phyloP scores from a whole-genome alignment of 2,797 vertebrate species.

The Gila robusta region DNA sequence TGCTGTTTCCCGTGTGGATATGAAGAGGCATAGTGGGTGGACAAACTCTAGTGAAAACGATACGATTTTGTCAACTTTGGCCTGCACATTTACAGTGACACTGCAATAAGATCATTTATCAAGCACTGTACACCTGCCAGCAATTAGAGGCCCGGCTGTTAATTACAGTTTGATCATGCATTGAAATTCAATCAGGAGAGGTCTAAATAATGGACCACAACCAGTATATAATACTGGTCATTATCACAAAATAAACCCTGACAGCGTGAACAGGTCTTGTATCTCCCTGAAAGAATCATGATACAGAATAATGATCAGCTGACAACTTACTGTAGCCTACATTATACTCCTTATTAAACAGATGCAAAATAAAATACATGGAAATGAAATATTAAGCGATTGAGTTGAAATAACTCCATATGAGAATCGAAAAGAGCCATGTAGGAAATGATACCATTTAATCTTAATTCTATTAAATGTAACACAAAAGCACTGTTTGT shows the following conservation, averaged over 20 bases:
- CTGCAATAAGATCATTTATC: slow-evolving; percentile 28
- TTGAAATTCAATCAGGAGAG: slow-evolving; percentile 27
- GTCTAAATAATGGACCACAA: slow-evolving; percentile 24
- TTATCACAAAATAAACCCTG: slow-evolving; percentile 20
- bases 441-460: background rate
- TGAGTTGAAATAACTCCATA: background rate
- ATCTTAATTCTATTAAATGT: background rate
- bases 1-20: background rate
- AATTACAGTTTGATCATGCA: slow-evolving; percentile 27
- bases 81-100: slow-evolving; percentile 7
- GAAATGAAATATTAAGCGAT: background rate
- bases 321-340: background rate
- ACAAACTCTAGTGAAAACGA: slow-evolving; percentile 36
- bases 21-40: slow-evolving; percentile 34
- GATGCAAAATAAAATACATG: background rate
- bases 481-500: background rate
- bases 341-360: background rate
- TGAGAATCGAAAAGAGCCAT: background rate
- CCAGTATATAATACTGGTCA: slow-evolving; percentile 2
- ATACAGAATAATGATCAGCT: background rate
- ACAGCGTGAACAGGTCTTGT: background rate
- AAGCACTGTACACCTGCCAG: background rate
- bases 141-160: slow-evolving; percentile 24
- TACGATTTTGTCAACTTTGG: background rate
- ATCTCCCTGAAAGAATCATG: slow-evolving; percentile 1